Evolutionary conservation across 2,888 invertebrate species (phyloP).

Genomic region (Cyclophora punctaria): DNA sequence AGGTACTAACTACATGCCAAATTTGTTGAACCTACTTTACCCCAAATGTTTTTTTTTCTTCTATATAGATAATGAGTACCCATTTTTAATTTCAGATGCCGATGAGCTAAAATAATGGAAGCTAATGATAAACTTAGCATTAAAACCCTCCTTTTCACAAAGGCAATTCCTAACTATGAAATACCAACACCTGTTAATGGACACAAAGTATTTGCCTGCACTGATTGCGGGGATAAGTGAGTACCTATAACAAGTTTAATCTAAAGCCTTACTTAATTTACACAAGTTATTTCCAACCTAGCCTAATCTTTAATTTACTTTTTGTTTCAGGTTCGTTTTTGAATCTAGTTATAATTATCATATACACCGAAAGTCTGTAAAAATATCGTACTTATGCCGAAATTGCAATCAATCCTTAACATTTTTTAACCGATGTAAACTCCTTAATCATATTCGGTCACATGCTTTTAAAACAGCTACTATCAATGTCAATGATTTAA

Average conservation of each 20-base stretch:
- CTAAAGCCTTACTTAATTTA: background rate
- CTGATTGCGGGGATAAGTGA: conserved; percentile 74
- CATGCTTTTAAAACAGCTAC: conserved; percentile 64
- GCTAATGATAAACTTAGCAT: conserved; percentile 46
- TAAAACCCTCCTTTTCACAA: conserved; percentile 58
- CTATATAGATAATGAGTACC: too few relatives aligned
- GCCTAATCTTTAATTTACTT: background rate
- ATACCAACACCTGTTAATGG: conserved; percentile 45
- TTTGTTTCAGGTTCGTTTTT: conserved; percentile 56
- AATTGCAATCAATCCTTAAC: conserved; percentile 45
- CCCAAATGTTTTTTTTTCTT: too few relatives aligned
- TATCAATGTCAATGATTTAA: conserved; percentile 57
- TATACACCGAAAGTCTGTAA: conserved; percentile 56
- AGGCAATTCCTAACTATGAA: conserved; percentile 49
- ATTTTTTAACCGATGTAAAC: conserved; percentile 65
- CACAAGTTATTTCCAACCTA: background rate
- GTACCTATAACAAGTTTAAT: conserved; percentile 14
- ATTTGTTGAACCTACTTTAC: too few relatives aligned
- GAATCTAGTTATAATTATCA: conserved; percentile 55
- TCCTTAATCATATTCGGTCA: conserved; percentile 64
- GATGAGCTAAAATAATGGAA: conserved; percentile 23
- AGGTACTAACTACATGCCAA: too few relatives aligned
- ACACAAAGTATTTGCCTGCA: conserved; percentile 62
- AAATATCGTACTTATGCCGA: conserved; percentile 52
- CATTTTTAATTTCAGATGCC: conserved; percentile 2